Conservation (phyloP, 2,888 invertebrate genomes). For the Sicus ferrugineus region DNA sequence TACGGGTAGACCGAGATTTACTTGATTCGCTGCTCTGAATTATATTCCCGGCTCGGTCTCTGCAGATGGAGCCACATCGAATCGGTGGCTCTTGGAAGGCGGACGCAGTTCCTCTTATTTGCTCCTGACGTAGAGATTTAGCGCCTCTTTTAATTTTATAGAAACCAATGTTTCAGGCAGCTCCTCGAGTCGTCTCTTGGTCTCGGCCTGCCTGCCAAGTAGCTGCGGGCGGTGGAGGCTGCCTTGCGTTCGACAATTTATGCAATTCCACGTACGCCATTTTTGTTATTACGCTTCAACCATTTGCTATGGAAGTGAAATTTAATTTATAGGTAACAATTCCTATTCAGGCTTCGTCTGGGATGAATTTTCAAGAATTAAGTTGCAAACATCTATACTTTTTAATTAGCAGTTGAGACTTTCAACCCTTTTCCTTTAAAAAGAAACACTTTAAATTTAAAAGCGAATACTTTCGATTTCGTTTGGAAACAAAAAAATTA, state of each 20-base stretch:
- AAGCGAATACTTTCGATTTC: no score
- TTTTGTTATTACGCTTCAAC: neutral
- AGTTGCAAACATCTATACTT: no score
- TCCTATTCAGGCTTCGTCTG: no score
- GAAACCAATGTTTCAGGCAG: conserved; percentile 55
- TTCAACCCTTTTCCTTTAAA: no score
- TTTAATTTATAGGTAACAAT: conserved; percentile 5
- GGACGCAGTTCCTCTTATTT: conserved; percentile 48
- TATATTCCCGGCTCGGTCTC: neutral
- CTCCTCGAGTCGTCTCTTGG: neutral
- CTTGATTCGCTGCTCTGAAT: neutral
- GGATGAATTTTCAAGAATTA: no score
- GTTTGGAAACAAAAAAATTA: no score
- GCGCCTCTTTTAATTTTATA: conserved; percentile 63
- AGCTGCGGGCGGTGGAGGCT: neutral
- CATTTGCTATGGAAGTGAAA: neutral
- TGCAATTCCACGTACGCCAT: neutral
- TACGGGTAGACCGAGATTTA: neutral
- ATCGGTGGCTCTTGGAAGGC: neutral
- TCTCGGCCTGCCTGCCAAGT: neutral
- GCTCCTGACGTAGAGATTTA: conserved; percentile 61
- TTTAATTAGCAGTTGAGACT: no score
- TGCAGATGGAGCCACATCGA: neutral
- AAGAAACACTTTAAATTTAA: no score
- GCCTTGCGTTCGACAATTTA: neutral